Base-by-base conservation (phyloP, 2,888 invertebrate genomes). In the Drosophila rellima region DNA sequence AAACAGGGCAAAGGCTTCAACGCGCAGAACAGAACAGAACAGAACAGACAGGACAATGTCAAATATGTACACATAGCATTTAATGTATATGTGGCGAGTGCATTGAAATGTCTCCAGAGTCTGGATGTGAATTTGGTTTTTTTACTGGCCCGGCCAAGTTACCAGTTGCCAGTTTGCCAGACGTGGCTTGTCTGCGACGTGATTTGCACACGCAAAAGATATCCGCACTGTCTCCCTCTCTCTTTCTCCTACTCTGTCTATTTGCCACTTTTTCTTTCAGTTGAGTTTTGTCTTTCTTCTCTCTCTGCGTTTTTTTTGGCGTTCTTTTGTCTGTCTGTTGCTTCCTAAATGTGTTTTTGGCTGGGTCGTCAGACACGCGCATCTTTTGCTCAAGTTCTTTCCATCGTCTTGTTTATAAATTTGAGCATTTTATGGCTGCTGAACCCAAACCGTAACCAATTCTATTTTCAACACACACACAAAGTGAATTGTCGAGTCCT, bases 201-300 rank as follows among this genome's bases (percentile, higher is more conserved):
- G 85, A 85, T 85, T 82, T 67, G 88, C 73, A 82, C 82, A 70
- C 80, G 85, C 69, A 88, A 82, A 71, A 81, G 35, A 87, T 71
- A 82, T 82, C 81, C 72, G 75, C 63, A 66, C 60, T 60, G 11
- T 37, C 10, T 11, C 35, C n/a, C 5, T 52, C 33, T 56, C 54
- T 20, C 18, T 44, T 18, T 40, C 50, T 42, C 23, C 39, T 29
- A n/a, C n/a, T 57, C 55, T 69, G 50, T 62, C 65, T 57, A 52
- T 56, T 57, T 52, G 80, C 48, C 78, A 83, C 78, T 78, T 74
- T 81, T 82, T 81, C 80, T 69, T 78, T 83, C 68, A 42, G 55
- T 68, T 60, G 62, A 62, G 78, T 50, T 73, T 42, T 69, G 60
- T 42, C 47, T 45, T 33, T 48, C n/a, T 59, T 29, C 18, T 51